Base-by-base conservation (phyloP, 2,797 vertebrate species). In the Muscicapa striata region DNA sequence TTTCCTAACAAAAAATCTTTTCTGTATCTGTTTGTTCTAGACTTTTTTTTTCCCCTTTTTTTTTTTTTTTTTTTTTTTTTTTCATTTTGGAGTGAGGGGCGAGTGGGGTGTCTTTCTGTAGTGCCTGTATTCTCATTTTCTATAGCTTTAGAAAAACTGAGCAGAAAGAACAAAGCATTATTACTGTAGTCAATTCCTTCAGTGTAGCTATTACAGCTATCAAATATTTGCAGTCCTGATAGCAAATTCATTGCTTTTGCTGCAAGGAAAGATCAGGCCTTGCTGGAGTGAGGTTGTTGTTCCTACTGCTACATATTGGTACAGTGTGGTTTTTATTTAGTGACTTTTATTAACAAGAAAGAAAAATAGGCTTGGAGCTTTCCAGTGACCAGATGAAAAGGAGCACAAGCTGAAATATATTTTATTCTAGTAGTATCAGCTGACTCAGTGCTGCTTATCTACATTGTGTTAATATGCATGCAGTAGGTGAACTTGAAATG, bases 171-270 rank as follows among this genome's bases (percentile, higher is more conserved):
- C 48, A 84, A 92, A 95, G 58, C 27, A 72, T 92, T 77, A 72
- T 91, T 93, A 51, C 17, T 41, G 36, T 32, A 80, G 69, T 54
- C 38, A 75, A 59, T 78, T 87, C 46, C 38, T 87, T 80, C 73
- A 63, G 34, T 59, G 43, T 63, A 85, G 62, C 59, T 92, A 74
- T 94, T 95, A 83, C 43, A 73, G 58, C 69, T 62, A 78, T 81
- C 84, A 93, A 88, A 88, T 91, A 92, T 79, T 93, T 92, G 81
- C 83, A 87, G 52, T 87, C 59, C 76, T 89, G 93, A 76, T 87
- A 76, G 45, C 43, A 93, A 94, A 96, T 69, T 89, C 75, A 89
- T 73, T 74, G 64, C 0, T 78, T 93, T 95, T 80, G 70, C 78
- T 81, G 68, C 55, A 74, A 87, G 58, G 32, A 78, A 92, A 95